Evolutionary conservation across 2,113 vertebrate species (phyloP).

Genomic region (Macrotis lagotis): DNA sequence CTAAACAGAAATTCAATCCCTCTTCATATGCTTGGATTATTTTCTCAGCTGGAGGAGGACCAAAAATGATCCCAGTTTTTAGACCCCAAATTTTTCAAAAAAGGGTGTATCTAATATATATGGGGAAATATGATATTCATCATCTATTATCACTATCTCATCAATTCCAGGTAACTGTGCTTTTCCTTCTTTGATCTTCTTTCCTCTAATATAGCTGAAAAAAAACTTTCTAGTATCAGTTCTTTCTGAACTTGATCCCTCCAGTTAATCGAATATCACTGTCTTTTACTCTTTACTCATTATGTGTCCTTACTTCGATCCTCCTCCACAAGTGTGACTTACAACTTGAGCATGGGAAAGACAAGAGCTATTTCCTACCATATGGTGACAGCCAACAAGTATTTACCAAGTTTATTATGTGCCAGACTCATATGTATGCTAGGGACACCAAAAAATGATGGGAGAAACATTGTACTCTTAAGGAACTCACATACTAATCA

Average conservation of each 20-base stretch:
- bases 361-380: not conserved
- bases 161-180: not conserved
- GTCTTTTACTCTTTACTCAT: not conserved
- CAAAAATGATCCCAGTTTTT: too few species aligned
- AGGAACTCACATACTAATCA: not conserved
- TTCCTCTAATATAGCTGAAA: not conserved
- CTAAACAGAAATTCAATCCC: too few species aligned
- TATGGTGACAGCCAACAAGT: not conserved
- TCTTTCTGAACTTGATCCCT: not conserved
- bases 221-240: not conserved
- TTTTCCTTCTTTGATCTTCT: not conserved
- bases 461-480: not conserved
- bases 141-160: not conserved
- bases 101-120: too few species aligned
- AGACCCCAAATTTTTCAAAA: too few species aligned
- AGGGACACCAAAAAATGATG: not conserved
- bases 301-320: not conserved
- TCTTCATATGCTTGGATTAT: too few species aligned
- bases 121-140: too few species aligned
- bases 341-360: not conserved
- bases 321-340: not conserved
- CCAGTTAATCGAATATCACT: not conserved
- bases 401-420: not conserved
- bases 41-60: too few species aligned
- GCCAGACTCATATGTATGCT: not conserved